These are phyloP conservation scores for Diceros bicornis DNA, from an alignment of 2,797 vertebrate species.

Conservation along the genomic window DNA sequence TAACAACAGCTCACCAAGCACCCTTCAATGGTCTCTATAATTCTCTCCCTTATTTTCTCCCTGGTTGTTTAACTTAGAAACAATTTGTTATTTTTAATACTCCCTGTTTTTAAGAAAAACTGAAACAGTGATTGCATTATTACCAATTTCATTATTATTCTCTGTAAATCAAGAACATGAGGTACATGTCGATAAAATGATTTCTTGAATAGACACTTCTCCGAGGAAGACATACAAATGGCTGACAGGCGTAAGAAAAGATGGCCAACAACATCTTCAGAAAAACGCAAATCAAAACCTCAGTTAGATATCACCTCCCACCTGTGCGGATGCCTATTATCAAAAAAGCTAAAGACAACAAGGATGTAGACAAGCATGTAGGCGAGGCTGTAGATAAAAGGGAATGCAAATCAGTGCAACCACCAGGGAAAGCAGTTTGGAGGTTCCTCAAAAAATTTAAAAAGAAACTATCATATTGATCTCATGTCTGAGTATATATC, in stretches of 20 bases:
- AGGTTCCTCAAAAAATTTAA: neutral
- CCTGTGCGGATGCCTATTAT: neutral
- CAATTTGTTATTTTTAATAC: constrained; percentile 44
- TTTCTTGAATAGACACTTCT: neutral
- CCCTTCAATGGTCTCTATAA: constrained; percentile 75
- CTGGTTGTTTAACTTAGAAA: constrained; percentile 79
- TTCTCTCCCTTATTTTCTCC: constrained; percentile 68
- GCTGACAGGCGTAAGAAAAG: neutral
- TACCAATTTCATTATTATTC: constrained; percentile 68
- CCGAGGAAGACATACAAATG: neutral
- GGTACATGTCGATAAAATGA: constrained; percentile 40
- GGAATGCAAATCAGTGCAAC: neutral
- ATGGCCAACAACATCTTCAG: neutral
- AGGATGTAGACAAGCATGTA: neutral
- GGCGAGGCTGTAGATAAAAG: neutral
- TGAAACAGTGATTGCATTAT: constrained; percentile 77
- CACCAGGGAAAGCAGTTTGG: neutral
- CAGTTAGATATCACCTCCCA: neutral
- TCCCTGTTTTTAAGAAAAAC: constrained; percentile 69
- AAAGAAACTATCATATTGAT: neutral
- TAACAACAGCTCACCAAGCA: constrained; percentile 74
- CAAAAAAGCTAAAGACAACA: neutral
- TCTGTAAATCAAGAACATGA: constrained; percentile 6
- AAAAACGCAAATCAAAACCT: neutral
- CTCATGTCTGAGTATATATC: neutral